These are phyloP conservation scores for Propithecus perrieri DNA, from an alignment of 2,797 vertebrate species.

Conservation along the genomic window DNA sequence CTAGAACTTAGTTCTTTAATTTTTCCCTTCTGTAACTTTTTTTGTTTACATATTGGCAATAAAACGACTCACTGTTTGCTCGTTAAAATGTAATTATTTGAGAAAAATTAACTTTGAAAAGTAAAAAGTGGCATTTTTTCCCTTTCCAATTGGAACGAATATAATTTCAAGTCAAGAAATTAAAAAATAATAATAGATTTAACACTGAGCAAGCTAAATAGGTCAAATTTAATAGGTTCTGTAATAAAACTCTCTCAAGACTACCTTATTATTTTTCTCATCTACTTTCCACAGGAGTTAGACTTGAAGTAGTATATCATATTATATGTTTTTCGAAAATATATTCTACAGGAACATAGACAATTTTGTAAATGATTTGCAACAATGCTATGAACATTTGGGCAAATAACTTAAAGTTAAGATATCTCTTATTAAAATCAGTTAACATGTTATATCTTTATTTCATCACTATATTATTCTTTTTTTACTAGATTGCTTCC, in stretches of 20 bases:
- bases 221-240: conserved; percentile 48
- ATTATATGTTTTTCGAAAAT: neutral
- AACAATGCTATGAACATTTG: neutral
- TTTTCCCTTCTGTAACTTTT: neutral
- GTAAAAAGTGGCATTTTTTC: neutral
- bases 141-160: neutral
- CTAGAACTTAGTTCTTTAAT: neutral
- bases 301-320: neutral
- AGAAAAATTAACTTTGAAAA: conserved; percentile 25
- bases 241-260: neutral
- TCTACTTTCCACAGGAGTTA: conserved; percentile 41
- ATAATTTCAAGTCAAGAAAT: conserved; percentile 41
- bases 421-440: conserved; percentile 43
- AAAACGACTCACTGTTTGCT: conserved; percentile 42
- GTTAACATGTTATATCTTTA: neutral
- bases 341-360: neutral
- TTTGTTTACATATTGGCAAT: neutral
- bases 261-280: neutral
- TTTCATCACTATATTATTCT: neutral
- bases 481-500: conserved; percentile 39
- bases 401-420: conserved; percentile 33
- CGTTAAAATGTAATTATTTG: conserved; percentile 39
- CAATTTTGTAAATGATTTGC: conserved; percentile 13
- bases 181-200: neutral
- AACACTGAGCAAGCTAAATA: conserved; percentile 32